Base-by-base conservation (phyloP, 2,113 vertebrate genomes). In the Chloropsis cyanopogon region DNA sequence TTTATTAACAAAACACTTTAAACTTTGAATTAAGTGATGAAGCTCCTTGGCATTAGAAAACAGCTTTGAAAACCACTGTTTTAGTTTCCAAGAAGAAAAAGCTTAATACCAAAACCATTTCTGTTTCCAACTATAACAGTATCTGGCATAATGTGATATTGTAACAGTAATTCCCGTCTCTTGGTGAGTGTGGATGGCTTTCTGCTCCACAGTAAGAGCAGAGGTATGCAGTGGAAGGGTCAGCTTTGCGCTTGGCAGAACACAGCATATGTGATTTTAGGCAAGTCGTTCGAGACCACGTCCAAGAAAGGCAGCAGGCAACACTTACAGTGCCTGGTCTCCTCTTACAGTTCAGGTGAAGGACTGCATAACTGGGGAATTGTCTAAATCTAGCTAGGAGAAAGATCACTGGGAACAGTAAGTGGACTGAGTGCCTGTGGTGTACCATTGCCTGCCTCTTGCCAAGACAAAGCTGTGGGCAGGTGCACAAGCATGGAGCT, bases 81-180 rank as follows among this genome's bases (percentile, higher is more conserved):
- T 68, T 41, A 53, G 28, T 75, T 95, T 95, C 93, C 85, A 91
- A 94, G 75, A 91, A 88, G 69, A 85, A 94, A 90, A 90, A 86
- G 39, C 75, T 82, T 95, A 86, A 89, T 72, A 88, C 68, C 47
- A 80, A 90, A 95, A 47, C 3, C 92, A 73, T 81, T 82, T 66
- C 63, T 90, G 35, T 70, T 93, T 95, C 85, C 92, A 96, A 54
- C 79, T 78, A 56, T 37, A 95, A 96, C 82, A 92, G 41, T 78
- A 68, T 80, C 68, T 90, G 68, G 75, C 76, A 95, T 73, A 94
- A 88, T 2, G 21, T 63, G 66, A 90, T 81, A 86, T 66, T 94
- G 76, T 77, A 88, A 88, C 75, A 91, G 63, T 49, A 93, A 95
- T 88, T 90, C 87, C 59, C 0, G 0, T 33, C 81, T 95, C 81